These are phyloP conservation scores for Pachycephus smyrnensis DNA, from an alignment of 2,888 invertebrate genomes.

Conservation along the genomic window DNA sequence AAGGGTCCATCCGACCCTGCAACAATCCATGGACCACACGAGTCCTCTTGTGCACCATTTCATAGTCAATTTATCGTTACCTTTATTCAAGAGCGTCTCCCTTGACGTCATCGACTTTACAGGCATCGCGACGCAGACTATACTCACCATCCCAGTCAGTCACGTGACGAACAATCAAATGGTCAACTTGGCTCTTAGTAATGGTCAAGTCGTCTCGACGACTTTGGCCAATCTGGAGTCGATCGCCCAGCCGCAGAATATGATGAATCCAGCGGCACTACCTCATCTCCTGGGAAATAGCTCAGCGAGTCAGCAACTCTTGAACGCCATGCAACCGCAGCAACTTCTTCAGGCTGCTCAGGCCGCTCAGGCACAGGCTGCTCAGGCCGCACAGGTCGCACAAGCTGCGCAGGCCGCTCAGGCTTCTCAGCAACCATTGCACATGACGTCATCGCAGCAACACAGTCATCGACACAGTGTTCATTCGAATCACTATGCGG, in stretches of 20 bases:
- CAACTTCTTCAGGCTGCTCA: slow-evolving; percentile 68
- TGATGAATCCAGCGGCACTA: slow-evolving; percentile 74
- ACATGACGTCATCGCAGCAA: slow-evolving; percentile 62
- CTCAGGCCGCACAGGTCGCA: slow-evolving; percentile 40
- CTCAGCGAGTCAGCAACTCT: slow-evolving; percentile 77
- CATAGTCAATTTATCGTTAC: background rate
- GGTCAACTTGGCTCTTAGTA: slow-evolving; percentile 85
- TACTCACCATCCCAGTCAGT: slow-evolving; percentile 94
- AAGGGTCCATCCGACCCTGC: background rate
- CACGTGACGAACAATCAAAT: slow-evolving; percentile 83
- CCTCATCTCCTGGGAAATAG: slow-evolving; percentile 82
- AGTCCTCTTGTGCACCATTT: background rate
- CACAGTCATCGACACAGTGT: slow-evolving; percentile 60
- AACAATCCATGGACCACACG: background rate
- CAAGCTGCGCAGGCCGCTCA: slow-evolving; percentile 52
- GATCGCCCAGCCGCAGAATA: slow-evolving; percentile 79
- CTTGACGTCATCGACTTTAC: slow-evolving; percentile 37
- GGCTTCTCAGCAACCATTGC: slow-evolving; percentile 58
- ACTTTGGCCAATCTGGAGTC: slow-evolving; percentile 84
- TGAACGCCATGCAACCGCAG: slow-evolving; percentile 81
- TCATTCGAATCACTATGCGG: slow-evolving; percentile 63
- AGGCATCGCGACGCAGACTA: slow-evolving; percentile 96
- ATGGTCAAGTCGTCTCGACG: slow-evolving; percentile 88
- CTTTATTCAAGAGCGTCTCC: background rate
- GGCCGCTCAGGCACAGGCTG: slow-evolving; percentile 56